phyloP scores from a whole-genome alignment of 2,113 vertebrate genomes.

The Dipodomys merriami region DNA sequence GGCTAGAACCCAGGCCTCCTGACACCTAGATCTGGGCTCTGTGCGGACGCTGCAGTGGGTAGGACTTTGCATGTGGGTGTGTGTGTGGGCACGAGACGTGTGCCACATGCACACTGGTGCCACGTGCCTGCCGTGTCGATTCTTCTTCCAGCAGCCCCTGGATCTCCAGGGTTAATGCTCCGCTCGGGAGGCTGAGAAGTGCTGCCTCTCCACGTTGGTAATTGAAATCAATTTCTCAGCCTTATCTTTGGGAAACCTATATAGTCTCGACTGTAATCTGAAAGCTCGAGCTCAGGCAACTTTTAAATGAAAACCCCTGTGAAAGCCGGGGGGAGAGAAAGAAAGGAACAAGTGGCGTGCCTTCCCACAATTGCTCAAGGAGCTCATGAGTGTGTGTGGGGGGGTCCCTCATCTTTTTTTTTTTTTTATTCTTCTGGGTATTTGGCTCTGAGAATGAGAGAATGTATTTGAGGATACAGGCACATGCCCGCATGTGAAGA shows the following conservation, averaged over 20 bases:
- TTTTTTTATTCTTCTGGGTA: neutral
- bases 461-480: neutral
- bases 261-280: slow-evolving; percentile 89
- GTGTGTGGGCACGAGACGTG: neutral
- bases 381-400: neutral
- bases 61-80: neutral
- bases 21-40: neutral
- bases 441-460: slow-evolving; percentile 47
- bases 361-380: slow-evolving; percentile 54
- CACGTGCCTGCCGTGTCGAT: accelerated
- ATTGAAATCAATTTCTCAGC: slow-evolving; percentile 91
- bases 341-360: slow-evolving; percentile 27
- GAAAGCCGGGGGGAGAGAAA: slow-evolving; percentile 31
- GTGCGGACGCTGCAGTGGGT: neutral
- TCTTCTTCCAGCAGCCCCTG: slow-evolving; percentile 14
- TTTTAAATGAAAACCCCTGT: slow-evolving; percentile 85
- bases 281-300: slow-evolving; percentile 81
- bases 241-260: slow-evolving; percentile 91
- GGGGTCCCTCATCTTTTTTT: neutral
- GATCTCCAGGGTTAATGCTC: slow-evolving; percentile 83
- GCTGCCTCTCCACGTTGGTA: slow-evolving; percentile 87
- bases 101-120: neutral
- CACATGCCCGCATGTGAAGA: neutral
- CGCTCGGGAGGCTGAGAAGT: slow-evolving; percentile 75
- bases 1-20: neutral